Conservation (phyloP, 2,797 vertebrate species). For the Tenualosa thibaudeaui region DNA sequence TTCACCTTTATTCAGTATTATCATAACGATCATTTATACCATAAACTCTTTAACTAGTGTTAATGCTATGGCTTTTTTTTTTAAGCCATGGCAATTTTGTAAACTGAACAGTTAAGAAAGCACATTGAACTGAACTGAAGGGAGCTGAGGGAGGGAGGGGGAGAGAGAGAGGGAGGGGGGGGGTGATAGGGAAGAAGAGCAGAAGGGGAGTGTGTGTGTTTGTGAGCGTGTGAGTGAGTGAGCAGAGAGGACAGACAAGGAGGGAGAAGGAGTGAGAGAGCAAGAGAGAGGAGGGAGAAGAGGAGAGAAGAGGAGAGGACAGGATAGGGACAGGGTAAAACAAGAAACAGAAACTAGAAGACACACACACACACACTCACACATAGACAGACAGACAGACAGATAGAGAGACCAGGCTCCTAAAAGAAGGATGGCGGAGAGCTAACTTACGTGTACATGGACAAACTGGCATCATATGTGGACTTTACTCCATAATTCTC, state of each 20-base stretch:
- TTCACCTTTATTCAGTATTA: too few species aligned
- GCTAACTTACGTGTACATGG: conserved; percentile 88
- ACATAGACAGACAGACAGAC: background rate
- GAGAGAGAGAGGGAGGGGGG: background rate
- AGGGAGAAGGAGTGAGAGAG: background rate
- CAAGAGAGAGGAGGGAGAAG: background rate
- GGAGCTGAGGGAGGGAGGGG: background rate
- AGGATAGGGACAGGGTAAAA: background rate
- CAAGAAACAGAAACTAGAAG: background rate
- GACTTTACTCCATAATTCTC: conserved; percentile 91
- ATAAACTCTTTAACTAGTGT: too few species aligned
- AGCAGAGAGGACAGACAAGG: too few species aligned
- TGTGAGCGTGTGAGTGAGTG: too few species aligned
- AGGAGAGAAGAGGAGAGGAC: background rate
- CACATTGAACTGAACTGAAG: too few species aligned
- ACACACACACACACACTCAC: too few species aligned
- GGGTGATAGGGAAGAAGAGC: background rate
- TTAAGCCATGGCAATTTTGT: too few species aligned
- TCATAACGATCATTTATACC: too few species aligned
- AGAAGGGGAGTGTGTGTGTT: background rate
- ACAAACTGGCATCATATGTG: conserved; percentile 90
- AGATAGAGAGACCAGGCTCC: background rate
- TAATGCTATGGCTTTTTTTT: too few species aligned
- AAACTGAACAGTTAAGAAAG: too few species aligned
- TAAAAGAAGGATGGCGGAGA: background rate